Base-by-base conservation (phyloP, 1,140 invertebrate species). In the Sweltsa coloradensis region DNA sequence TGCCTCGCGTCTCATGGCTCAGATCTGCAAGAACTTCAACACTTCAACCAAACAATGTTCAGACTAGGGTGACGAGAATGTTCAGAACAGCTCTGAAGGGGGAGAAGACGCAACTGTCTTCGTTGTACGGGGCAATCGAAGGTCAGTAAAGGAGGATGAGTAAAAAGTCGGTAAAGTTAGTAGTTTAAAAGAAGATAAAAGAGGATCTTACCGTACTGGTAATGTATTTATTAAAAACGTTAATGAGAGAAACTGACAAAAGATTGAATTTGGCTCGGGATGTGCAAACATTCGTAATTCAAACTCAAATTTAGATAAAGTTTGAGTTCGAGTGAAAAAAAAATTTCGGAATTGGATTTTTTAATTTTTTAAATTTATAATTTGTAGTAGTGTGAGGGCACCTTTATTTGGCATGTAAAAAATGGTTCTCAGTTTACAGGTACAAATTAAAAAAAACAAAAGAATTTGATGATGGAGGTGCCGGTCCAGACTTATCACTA, bases 21-120 rank as follows among this genome's bases (percentile, higher is more conserved):
- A 93, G 63, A 94, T 99, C 51, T 95, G 92, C 68, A 93, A 92
- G 67, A 94, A 89, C 59, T 97, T 96, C 61, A 96, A 93, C 59
- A 96, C 91, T 0, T 88, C 88, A 19, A 97, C 91, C 3, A 97
- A n/a, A 97, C 65, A 93, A 93, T 64, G 76, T 97, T 27, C 93
- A 97, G 69, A 94, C 89, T 0, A 74, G 94, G 60, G 83, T 97
- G 1, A 96, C 93, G 0, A 75, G 90, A 49, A 73, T 84, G 54
- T 84, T 85, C 47, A 75, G 76, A 29, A 77, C 73, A 60, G 83
- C 88, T 2, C 63, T 94, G 13, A 16, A 5, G 16, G 79, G 78
- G 51, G 88, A 91, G 37, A 85, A 89, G 68, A 82, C 87, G 2
- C 85, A 89, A 5, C 65, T 97, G 1, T 85, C 92, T 1, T 92